These are phyloP conservation scores for Prochilodus magdalenae DNA, from an alignment of 2,113 vertebrate genomes.

Conservation along the genomic window DNA sequence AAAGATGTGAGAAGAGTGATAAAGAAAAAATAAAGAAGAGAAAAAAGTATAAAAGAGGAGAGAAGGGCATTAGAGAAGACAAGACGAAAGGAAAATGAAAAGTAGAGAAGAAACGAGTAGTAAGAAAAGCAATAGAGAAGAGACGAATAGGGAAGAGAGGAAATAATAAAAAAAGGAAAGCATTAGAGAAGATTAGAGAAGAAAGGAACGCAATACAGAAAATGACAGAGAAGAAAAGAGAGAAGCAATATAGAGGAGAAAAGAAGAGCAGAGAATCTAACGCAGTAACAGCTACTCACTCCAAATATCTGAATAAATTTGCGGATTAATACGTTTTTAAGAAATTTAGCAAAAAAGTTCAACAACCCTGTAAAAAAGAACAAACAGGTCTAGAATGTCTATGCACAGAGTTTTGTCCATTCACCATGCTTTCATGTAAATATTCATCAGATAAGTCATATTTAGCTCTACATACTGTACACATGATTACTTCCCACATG, in stretches of 20 bases:
- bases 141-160: no score
- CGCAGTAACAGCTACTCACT: conserved; percentile 78
- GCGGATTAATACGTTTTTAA: conserved; percentile 93
- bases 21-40: background rate
- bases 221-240: background rate
- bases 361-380: conserved; percentile 93
- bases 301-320: conserved; percentile 87
- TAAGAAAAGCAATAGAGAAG: no score
- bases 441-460: conserved; percentile 69
- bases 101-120: background rate
- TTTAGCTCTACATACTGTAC: conserved; percentile 75
- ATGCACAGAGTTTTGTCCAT: conserved; percentile 3
- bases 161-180: no score
- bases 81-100: background rate
- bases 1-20: background rate
- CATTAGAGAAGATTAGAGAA: no score
- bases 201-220: no score
- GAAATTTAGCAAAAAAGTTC: conserved; percentile 97
- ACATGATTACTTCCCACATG: conserved; percentile 88
- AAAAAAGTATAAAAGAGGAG: background rate
- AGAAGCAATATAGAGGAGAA: background rate
- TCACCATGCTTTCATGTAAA: conserved; percentile 88
- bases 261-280: conserved; percentile 57
- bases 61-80: background rate
- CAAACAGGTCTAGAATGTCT: conserved; percentile 66